Evolutionary conservation across 2,113 vertebrate genomes (phyloP).

Genomic region (Planiliza haematocheilus): DNA sequence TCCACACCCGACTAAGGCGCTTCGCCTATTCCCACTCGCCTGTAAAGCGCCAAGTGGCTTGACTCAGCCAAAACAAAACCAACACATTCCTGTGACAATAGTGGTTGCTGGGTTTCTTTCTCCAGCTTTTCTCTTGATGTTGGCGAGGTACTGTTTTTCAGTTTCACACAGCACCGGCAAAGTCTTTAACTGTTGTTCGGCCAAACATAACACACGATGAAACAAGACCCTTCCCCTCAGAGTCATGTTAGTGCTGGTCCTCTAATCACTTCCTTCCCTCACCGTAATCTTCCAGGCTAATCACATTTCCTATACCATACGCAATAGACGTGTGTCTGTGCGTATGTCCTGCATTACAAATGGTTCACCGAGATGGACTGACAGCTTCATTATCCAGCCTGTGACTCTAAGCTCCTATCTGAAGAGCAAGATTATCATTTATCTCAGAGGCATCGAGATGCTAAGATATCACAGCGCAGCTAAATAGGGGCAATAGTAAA

Average conservation of each 20-base stretch:
- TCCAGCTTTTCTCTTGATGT: neutral
- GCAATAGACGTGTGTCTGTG: neutral
- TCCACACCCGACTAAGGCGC: too few relatives aligned
- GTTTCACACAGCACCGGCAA: neutral
- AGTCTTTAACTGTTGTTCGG: neutral
- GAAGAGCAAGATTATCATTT: slow-evolving; percentile 1
- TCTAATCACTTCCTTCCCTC: neutral
- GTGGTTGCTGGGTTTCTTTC: neutral
- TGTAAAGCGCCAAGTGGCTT: neutral
- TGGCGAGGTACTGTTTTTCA: neutral
- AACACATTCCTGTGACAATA: neutral
- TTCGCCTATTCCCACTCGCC: neutral
- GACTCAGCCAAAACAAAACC: neutral
- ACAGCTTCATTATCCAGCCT: slow-evolving; percentile 11
- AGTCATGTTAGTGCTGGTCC: slow-evolving; percentile 14
- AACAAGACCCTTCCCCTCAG: slow-evolving; percentile 2
- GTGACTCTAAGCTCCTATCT: slow-evolving; percentile 8
- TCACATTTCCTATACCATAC: slow-evolving; percentile 10
- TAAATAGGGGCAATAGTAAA: neutral
- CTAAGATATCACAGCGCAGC: neutral
- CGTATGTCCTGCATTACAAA: neutral
- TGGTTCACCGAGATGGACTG: neutral
- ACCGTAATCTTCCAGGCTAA: slow-evolving; percentile 6
- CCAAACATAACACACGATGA: neutral
- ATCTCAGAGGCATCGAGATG: neutral